Conservation (phyloP, 2,888 invertebrate species). For the Plebejus anna region DNA sequence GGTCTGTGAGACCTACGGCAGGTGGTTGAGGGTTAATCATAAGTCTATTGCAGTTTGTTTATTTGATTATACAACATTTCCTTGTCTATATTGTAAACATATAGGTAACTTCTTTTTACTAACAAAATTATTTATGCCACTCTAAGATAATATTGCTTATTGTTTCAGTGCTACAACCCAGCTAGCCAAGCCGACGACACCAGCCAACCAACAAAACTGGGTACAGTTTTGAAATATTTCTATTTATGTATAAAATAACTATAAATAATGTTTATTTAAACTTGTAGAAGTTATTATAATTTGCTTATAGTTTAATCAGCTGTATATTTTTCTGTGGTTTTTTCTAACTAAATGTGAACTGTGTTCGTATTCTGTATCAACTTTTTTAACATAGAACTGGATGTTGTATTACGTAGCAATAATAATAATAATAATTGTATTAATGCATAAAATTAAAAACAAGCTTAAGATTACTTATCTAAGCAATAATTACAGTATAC, state of each 20-base stretch:
- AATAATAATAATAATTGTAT: not conserved
- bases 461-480: not conserved
- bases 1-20: too few relatives aligned
- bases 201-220: conserved; percentile 72
- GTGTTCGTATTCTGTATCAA: not conserved
- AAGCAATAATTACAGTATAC: not conserved
- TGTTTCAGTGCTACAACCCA: conserved; percentile 57
- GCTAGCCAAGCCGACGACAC: conserved; percentile 54
- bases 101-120: too few relatives aligned
- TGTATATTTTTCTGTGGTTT: conserved; percentile 16
- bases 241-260: conserved; percentile 1
- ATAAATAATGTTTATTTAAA: not conserved
- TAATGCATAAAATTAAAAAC: conserved; percentile 3
- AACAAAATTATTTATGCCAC: not conserved
- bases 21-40: not conserved
- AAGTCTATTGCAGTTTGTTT: too few relatives aligned
- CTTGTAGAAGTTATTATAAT: conserved; percentile 23
- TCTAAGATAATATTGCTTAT: conserved; percentile 10
- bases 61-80: too few relatives aligned
- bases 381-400: not conserved
- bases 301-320: conserved; percentile 17
- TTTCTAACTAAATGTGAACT: not conserved
- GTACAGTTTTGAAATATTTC: conserved; percentile 63
- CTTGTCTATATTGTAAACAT: too few relatives aligned
- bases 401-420: not conserved